Evolutionary conservation across 2,113 vertebrate species (phyloP).

Genomic region (Pitta sordida): DNA sequence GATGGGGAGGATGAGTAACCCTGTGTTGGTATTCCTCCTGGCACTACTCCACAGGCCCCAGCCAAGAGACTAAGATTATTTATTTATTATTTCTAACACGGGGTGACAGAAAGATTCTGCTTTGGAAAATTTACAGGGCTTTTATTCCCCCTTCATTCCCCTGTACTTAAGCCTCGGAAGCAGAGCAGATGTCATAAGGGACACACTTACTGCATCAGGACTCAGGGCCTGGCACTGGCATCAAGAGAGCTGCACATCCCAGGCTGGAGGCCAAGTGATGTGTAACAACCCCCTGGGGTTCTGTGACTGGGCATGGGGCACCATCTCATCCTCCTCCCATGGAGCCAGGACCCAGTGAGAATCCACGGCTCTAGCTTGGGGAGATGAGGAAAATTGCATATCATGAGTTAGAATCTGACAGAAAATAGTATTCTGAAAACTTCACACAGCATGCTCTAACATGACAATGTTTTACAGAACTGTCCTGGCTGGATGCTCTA

Average conservation of each 20-base stretch:
- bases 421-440: background rate
- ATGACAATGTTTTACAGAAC: background rate
- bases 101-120: background rate
- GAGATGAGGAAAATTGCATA: background rate
- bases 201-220: background rate
- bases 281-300: fast-evolving
- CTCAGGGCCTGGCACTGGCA: background rate
- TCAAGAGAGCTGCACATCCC: background rate
- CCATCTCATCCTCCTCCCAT: background rate
- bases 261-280: background rate
- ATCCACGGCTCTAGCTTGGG: background rate
- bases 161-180: background rate
- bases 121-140: background rate
- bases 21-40: background rate
- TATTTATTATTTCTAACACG: background rate
- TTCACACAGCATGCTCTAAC: background rate
- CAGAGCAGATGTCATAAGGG: background rate
- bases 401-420: background rate
- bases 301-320: background rate
- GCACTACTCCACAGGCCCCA: background rate
- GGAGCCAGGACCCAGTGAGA: background rate
- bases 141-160: background rate
- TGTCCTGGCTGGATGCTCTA: fast-evolving
- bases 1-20: background rate
- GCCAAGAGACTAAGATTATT: background rate